Evolutionary conservation across 2,888 invertebrate genomes (phyloP), one percentile per base, ranked within the genome.

Genomic region (Drepana falcataria): DNA sequence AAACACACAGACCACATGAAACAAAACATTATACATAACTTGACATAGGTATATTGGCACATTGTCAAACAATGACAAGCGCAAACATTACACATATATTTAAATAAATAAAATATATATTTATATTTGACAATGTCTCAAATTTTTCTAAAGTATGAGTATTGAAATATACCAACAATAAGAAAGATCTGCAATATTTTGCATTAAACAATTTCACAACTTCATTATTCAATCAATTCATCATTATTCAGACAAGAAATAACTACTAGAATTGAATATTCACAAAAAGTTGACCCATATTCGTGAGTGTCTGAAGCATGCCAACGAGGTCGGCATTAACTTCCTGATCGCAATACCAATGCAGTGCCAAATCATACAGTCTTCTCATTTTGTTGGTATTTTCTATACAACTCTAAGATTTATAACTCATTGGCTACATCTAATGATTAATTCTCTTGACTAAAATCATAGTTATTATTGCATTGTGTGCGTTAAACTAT

Each of bases 1-100:
- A 93, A 94, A 83, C 65, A 70, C 59, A 34, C 58, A 53, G 37
- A 56, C n/a, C 4, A 53, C 6, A 52, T 71, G 48, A n/a, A n/a
- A n/a, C n/a, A n/a, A n/a, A n/a, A n/a, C n/a, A n/a, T n/a, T n/a
- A n/a, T n/a, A n/a, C n/a, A n/a, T n/a, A n/a, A n/a, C 21, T 41
- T 21, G 48, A 9, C 9, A 48, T 21, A 41, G n/a, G n/a, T n/a
- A 55, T 53, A 53, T 55, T 58, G 53, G 55, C 57, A 63, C 55
- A 53, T 61, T 66, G 62, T 65, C 65, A 77, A 76, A 71, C 56
- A 37, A 1, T 51, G 4, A 40, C 56, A 60, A 53, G 40, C 35
- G 54, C 3, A 58, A 35, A 52, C 40, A 44, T 4, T 56, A 49
- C 48, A 48, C 53, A 57, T 4, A 35, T 35, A n/a, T n/a, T n/a